Evolutionary conservation across 2,113 vertebrate species (phyloP).

Genomic region (Petromus typicus): DNA sequence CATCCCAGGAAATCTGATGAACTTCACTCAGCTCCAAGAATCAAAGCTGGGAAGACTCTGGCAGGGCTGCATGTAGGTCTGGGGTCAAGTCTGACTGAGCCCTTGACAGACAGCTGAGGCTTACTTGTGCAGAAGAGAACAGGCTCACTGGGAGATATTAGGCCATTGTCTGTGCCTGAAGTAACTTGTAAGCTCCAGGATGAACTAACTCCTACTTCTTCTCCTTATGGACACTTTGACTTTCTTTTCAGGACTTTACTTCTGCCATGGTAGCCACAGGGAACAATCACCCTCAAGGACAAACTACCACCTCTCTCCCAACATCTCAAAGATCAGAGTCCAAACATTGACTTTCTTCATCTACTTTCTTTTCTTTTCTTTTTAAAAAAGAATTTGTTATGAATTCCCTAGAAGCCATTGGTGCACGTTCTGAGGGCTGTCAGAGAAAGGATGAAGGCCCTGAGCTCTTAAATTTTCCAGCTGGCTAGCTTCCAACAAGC

Average conservation of each 20-base stretch:
- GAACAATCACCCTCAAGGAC: slow-evolving; percentile 68
- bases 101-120: slow-evolving; percentile 16
- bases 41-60: not conserved
- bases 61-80: not conserved
- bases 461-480: not conserved
- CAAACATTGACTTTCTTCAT: slow-evolving; percentile 34
- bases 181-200: slow-evolving; percentile 38
- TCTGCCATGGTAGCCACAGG: slow-evolving; percentile 71
- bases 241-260: slow-evolving; percentile 69
- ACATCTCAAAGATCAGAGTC: slow-evolving; percentile 67
- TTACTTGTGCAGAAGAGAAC: slow-evolving; percentile 53
- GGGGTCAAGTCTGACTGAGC: not conserved
- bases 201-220: slow-evolving; percentile 49
- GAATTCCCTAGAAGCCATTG: slow-evolving; percentile 72
- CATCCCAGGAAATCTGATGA: not conserved
- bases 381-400: slow-evolving; percentile 61
- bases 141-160: not conserved
- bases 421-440: not conserved
- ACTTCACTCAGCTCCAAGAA: not conserved
- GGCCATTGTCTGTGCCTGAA: slow-evolving; percentile 50
- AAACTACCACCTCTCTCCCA: slow-evolving; percentile 70
- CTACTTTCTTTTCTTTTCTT: slow-evolving; percentile 37
- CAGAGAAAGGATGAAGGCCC: not conserved
- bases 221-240: slow-evolving; percentile 65
- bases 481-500: not conserved